phyloP scores from a whole-genome alignment of 2,113 vertebrate species.

The Probosciger aterrimus region DNA sequence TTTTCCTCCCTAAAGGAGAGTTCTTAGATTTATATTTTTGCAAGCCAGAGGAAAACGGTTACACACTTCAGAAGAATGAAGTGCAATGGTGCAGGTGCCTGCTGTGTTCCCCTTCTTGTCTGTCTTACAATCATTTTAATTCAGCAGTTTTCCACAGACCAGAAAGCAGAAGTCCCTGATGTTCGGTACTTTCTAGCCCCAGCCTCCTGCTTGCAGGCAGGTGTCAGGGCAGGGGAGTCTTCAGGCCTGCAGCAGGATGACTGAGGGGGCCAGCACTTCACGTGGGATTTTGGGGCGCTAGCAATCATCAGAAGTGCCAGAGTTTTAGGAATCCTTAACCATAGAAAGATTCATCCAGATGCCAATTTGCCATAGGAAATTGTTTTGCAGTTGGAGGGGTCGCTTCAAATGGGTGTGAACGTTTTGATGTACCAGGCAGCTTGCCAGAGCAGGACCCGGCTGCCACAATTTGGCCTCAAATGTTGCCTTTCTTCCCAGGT shows the following conservation, averaged over 20 bases:
- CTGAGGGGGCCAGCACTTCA: background rate
- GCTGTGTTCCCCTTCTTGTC: background rate
- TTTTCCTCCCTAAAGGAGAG: background rate
- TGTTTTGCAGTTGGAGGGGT: background rate
- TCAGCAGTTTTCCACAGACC: background rate
- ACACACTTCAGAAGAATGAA: background rate
- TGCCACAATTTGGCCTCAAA: background rate
- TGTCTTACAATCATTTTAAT: background rate
- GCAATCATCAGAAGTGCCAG: background rate
- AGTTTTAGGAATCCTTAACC: background rate
- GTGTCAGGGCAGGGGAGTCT: background rate
- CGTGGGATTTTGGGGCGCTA: background rate
- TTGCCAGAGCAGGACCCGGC: accelerated
- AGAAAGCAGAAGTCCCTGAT: background rate
- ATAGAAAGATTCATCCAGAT: background rate
- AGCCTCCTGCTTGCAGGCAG: background rate
- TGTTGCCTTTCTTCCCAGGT: background rate
- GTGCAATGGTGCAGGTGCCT: background rate
- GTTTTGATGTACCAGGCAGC: background rate
- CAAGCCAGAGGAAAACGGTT: background rate
- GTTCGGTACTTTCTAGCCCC: background rate
- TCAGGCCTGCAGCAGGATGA: background rate
- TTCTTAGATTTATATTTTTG: background rate
- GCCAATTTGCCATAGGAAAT: background rate
- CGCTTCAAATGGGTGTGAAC: background rate